Evolutionary conservation across 2,888 invertebrate genomes (phyloP).

Genomic region (Dynastes grantii): DNA sequence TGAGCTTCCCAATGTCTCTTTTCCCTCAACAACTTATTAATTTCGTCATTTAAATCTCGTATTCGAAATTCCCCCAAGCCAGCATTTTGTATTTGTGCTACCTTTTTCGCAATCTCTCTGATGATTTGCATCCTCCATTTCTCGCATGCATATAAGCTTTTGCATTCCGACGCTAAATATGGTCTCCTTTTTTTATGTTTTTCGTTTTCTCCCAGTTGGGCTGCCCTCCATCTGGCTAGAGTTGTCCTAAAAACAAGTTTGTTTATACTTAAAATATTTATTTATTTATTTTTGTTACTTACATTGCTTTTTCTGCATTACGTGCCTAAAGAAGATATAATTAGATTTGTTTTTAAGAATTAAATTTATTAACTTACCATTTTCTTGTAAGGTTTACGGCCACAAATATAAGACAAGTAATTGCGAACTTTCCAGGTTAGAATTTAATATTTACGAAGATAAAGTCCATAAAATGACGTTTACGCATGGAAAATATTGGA

Average conservation of each 20-base stretch:
- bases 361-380: constrained; percentile 47
- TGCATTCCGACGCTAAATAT: constrained; percentile 95
- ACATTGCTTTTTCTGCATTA: constrained; percentile 98
- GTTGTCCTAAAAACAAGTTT: constrained; percentile 84
- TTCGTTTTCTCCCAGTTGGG: constrained; percentile 93
- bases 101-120: constrained; percentile 97
- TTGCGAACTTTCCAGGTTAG: no score
- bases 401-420: no score
- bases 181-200: constrained; percentile 90
- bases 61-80: constrained; percentile 99
- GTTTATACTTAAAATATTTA: constrained; percentile 1
- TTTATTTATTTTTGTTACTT: constrained; percentile 71
- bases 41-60: constrained; percentile 98
- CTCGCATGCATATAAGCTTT: constrained; percentile 92
- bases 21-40: constrained; percentile 96
- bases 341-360: constrained; percentile 18
- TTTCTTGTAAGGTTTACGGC: constrained; percentile 12
- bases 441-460: no score
- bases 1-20: constrained; percentile 99
- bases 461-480: background rate
- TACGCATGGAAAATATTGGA: background rate
- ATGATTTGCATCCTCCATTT: constrained; percentile 98
- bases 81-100: constrained; percentile 99
- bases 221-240: constrained; percentile 97
- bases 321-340: constrained; percentile 81